These are phyloP conservation scores for Diceros bicornis DNA, from an alignment of 2,797 vertebrate species.

Conservation along the genomic window DNA sequence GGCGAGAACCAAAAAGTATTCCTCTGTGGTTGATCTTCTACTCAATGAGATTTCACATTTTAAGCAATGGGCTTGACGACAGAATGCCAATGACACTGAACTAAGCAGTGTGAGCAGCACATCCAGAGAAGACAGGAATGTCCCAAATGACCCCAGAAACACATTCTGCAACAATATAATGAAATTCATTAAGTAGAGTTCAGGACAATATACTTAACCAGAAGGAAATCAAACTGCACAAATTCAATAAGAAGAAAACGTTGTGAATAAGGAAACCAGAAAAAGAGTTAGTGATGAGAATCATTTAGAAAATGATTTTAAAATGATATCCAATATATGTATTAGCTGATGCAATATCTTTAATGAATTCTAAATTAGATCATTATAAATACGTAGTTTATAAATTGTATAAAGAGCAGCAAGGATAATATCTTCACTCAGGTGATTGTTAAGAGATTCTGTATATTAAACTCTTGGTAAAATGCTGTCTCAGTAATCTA, in stretches of 20 bases:
- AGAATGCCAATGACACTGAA: background rate
- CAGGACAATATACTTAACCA: background rate
- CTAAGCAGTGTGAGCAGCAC: background rate
- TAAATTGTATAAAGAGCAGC: background rate
- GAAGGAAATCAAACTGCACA: background rate
- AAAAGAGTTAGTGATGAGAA: background rate
- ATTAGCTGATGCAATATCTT: background rate
- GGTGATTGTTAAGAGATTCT: background rate
- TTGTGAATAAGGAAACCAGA: background rate
- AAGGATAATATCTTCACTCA: background rate
- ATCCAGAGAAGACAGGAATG: background rate
- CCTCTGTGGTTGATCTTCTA: background rate
- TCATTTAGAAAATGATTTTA: background rate
- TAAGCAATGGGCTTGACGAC: background rate
- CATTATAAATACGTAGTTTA: background rate
- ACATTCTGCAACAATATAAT: background rate
- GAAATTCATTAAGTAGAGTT: background rate
- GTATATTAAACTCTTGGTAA: background rate
- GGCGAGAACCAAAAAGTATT: background rate
- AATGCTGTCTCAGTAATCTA: background rate
- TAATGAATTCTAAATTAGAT: slow-evolving; percentile 48
- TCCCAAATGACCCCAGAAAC: background rate
- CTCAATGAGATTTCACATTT: background rate
- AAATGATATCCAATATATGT: background rate
- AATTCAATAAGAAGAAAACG: background rate